Base-by-base conservation (phyloP, 2,113 vertebrate genomes). In the Glaucomys volans region DNA sequence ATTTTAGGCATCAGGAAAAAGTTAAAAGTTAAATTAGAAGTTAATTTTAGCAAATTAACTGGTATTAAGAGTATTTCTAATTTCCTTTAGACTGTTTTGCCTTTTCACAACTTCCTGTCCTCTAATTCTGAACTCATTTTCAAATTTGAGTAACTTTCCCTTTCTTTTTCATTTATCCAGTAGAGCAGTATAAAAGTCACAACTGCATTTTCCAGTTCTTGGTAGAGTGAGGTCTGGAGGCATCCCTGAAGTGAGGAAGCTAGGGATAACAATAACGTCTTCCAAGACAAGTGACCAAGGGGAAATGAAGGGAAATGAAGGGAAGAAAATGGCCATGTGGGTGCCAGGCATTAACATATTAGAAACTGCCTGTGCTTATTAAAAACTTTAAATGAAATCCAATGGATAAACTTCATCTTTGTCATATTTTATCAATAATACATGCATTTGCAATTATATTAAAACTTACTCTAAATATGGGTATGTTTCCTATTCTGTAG, bases 401-500 rank as follows among this genome's bases (percentile, higher is more conserved):
- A 57, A 0, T 54, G 74, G 80, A 97, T 87, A 95, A 93, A 72
- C 66, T 87, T 96, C 62, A 26, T 87, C 64, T 90, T 90, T 67
- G 35, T 87, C 81, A 4, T 79, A 66, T 52, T 91, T 96, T 93
- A 64, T 95, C 62, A 89, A 20, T n/a, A 87, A 47, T 67, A 69
- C 32, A 26, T 95, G 94, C 62, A 91, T 59, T 75, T 91, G 93
- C 50, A 95, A 69, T 93, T 95, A 66, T 91, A 94, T 89, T 95
- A 87, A 94, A 95, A 84, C 47, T 64, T 95, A 91, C 87, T 89
- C 93, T 92, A 84, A 96, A 83, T 97, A 95, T 57, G 6, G 82
- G 84, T 97, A 91, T 59, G 90, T 97, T 97, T 97, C 93, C 97
- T 97, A 97, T 98, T 98, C 97, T 97, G 96, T 97, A 97, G 97